These are phyloP conservation scores for Agriopis marginaria DNA, from an alignment of 2,888 invertebrate species.

Conservation along the genomic window DNA sequence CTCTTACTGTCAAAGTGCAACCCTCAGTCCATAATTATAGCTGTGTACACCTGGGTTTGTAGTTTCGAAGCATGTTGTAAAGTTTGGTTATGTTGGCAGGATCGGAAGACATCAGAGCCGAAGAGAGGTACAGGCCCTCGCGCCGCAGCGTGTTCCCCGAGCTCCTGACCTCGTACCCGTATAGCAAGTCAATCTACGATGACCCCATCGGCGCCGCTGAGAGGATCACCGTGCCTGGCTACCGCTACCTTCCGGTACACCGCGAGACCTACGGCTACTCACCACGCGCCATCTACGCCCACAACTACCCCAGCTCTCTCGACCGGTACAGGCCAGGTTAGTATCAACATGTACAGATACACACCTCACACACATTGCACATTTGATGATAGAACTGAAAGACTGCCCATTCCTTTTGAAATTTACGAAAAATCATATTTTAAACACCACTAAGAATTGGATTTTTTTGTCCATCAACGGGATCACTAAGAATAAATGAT, in stretches of 20 bases:
- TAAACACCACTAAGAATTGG: neutral
- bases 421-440: neutral
- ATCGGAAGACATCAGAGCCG: conserved; percentile 96
- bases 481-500: no score
- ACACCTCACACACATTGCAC: conserved; percentile 22
- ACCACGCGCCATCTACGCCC: conserved; percentile 94
- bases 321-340: conserved; percentile 95
- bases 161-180: conserved; percentile 90
- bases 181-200: conserved; percentile 95
- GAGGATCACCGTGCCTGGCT: conserved; percentile 94
- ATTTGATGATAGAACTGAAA: conserved; percentile 16
- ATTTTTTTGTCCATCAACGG: neutral
- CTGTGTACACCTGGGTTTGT: neutral
- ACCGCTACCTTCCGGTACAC: conserved; percentile 96
- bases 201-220: conserved; percentile 93
- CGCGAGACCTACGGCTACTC: conserved; percentile 96
- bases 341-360: conserved; percentile 69
- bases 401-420: conserved; percentile 13
- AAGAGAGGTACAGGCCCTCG: conserved; percentile 91
- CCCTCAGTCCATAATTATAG: neutral
- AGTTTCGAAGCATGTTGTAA: neutral
- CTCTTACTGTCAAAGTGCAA: neutral
- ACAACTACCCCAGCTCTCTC: conserved; percentile 91
- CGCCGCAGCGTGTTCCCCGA: conserved; percentile 92
- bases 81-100: conserved; percentile 79